Evolutionary conservation across 2,113 vertebrate species (phyloP).

Genomic region (Corythornis madagascariensis): DNA sequence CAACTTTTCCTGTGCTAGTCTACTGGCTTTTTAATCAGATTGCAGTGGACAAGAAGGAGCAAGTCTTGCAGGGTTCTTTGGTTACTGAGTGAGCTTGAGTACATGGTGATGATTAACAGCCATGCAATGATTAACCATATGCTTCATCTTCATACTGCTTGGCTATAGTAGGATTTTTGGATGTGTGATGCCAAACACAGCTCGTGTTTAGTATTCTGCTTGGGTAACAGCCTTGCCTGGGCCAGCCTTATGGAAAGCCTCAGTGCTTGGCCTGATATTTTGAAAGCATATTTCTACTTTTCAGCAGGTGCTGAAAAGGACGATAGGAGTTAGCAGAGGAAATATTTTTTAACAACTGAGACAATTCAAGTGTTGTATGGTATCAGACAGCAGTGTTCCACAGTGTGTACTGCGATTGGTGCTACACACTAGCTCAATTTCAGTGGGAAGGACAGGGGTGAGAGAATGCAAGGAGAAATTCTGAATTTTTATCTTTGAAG

Average conservation of each 20-base stretch:
- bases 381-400: background rate
- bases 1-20: background rate
- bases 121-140: background rate
- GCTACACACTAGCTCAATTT: background rate
- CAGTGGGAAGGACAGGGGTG: background rate
- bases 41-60: background rate
- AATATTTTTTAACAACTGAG: background rate
- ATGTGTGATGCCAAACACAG: background rate
- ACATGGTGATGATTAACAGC: background rate
- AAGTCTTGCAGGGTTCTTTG: background rate
- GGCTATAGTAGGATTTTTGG: background rate
- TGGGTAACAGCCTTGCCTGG: background rate
- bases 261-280: background rate
- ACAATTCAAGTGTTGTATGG: background rate
- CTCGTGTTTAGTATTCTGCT: accelerated
- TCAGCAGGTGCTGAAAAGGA: background rate
- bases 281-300: background rate
- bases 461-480: background rate
- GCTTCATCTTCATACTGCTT: background rate
- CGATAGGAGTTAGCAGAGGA: background rate
- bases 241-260: background rate
- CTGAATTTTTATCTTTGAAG: background rate
- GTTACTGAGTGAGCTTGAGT: background rate
- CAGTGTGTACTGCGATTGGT: background rate
- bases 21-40: background rate